Conservation (phyloP, 2,797 vertebrate genomes). For the Limnodromus scolopaceus region DNA sequence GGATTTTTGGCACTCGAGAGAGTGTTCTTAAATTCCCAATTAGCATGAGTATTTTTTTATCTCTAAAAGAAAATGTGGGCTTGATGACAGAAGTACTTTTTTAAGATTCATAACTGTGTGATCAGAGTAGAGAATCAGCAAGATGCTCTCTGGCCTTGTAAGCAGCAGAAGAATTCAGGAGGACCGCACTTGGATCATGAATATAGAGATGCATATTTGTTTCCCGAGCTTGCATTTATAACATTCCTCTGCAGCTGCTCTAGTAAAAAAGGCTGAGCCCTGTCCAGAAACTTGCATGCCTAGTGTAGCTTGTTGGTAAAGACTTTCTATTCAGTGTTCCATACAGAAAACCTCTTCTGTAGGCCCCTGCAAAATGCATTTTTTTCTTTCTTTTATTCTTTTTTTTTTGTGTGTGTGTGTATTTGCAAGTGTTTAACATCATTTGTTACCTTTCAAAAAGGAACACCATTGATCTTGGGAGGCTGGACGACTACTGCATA, state of each 20-base stretch:
- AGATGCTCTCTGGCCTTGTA: background rate
- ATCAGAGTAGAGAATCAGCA: background rate
- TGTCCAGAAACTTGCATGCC: background rate
- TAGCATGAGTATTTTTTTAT: slow-evolving; percentile 29
- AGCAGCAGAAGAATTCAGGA: background rate
- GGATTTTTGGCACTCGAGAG: background rate
- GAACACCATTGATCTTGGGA: background rate
- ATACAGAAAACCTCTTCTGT: background rate
- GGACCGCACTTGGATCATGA: background rate
- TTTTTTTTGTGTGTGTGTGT: background rate
- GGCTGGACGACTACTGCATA: background rate
- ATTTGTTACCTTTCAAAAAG: background rate
- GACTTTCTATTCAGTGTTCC: background rate
- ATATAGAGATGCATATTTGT: background rate
- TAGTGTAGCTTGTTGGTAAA: background rate
- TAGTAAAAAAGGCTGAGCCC: background rate
- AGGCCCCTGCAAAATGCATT: background rate
- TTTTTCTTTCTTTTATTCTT: background rate
- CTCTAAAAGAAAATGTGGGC: background rate
- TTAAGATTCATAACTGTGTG: background rate
- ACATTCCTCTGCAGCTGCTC: background rate
- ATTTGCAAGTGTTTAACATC: background rate
- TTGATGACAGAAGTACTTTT: background rate
- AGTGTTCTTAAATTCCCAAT: slow-evolving; percentile 36
- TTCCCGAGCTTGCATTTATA: background rate